These are phyloP conservation scores for Mustela nigripes DNA, from an alignment of 2,113 vertebrate species.

Conservation along the genomic window DNA sequence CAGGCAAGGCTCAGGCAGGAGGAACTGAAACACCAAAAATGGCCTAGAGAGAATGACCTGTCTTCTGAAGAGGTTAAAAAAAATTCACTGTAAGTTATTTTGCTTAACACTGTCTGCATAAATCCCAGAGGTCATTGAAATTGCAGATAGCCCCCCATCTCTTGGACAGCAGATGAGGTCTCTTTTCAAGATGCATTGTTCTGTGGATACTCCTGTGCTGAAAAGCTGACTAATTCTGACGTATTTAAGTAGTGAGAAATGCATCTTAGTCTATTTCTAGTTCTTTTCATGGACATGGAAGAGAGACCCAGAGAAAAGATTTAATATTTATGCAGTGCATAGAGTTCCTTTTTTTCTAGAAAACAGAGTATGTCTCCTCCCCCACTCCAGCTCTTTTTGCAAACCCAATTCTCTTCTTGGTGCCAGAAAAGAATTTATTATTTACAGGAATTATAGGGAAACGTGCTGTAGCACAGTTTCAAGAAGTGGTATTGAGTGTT, in stretches of 20 bases:
- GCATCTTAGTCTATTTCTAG: background rate
- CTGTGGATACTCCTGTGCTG: background rate
- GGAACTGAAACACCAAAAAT: background rate
- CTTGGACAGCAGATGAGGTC: background rate
- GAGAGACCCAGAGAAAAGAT: background rate
- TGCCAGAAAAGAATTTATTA: background rate
- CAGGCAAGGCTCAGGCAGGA: background rate
- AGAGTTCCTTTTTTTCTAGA: background rate
- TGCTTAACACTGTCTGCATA: background rate
- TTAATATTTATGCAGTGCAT: background rate
- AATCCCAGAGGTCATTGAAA: background rate
- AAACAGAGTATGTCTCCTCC: background rate
- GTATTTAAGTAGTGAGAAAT: background rate
- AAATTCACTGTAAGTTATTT: background rate
- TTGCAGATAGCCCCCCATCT: background rate
- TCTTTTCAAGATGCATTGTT: slow-evolving; percentile 22
- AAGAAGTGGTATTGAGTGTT: background rate
- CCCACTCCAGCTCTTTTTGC: background rate
- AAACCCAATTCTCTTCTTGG: slow-evolving; percentile 3
- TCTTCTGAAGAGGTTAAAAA: slow-evolving; percentile 43
- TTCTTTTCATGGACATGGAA: slow-evolving; percentile 16
- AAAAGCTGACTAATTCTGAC: background rate
- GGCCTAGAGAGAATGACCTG: background rate
- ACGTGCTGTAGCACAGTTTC: background rate
- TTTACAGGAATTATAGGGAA: background rate